Evolutionary conservation across 2,888 invertebrate genomes (phyloP).

Genomic region (Ceriagrion tenellum): DNA sequence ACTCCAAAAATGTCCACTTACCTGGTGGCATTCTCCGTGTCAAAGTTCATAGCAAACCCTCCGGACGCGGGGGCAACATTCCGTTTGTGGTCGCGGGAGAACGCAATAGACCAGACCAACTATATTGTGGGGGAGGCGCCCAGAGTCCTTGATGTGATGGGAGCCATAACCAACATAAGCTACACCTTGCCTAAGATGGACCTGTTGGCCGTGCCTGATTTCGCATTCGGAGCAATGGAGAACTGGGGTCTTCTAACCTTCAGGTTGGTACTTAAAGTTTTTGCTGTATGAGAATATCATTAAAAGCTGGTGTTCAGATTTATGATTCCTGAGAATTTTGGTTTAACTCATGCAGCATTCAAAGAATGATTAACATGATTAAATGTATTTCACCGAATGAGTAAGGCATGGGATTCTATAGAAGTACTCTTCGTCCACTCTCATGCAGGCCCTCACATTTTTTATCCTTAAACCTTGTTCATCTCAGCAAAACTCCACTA

Average conservation of each 20-base stretch:
- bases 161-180: slow-evolving; percentile 77
- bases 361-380: too few species aligned
- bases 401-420: too few species aligned
- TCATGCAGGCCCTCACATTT: too few species aligned
- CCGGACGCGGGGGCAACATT: slow-evolving; percentile 75
- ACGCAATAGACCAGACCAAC: slow-evolving; percentile 83
- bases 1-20: slow-evolving; percentile 90
- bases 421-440: too few species aligned
- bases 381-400: too few species aligned
- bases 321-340: too few species aligned
- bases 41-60: slow-evolving; percentile 81
- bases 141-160: slow-evolving; percentile 77
- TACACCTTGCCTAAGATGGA: slow-evolving; percentile 79
- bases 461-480: too few species aligned
- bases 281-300: too few species aligned
- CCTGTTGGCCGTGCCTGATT: slow-evolving; percentile 82
- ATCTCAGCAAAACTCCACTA: too few species aligned
- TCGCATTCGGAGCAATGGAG: slow-evolving; percentile 81
- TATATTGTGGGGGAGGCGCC: slow-evolving; percentile 84
- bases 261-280: slow-evolving; percentile 69
- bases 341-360: too few species aligned
- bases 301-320: too few species aligned
- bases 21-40: slow-evolving; percentile 90
- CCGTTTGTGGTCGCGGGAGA: slow-evolving; percentile 85
- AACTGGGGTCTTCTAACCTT: slow-evolving; percentile 86